Percentiles rank a stretch among this genome's conserved stretches.
phyloP scores from a whole-genome alignment of 2,113 vertebrate species.

The Tetraodon nigroviridis region DNA sequence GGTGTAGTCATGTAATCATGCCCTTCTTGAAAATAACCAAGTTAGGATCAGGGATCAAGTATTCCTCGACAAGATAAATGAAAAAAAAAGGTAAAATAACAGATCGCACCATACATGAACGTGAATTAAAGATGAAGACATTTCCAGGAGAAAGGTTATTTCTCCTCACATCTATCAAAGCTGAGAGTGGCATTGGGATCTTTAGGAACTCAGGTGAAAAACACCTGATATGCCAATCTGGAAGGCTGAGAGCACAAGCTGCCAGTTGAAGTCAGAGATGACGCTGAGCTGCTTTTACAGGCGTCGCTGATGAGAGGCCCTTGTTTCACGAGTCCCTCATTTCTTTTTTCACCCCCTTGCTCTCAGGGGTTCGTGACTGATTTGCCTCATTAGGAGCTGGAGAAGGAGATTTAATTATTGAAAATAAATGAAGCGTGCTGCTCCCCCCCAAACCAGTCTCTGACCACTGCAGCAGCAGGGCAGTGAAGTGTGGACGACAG shows the following conservation, averaged over 20 bases:
- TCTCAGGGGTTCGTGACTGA: slow-evolving; percentile 53
- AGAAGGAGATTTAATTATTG: slow-evolving; percentile 72
- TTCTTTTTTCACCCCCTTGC: slow-evolving; percentile 3
- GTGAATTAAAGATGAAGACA: neutral
- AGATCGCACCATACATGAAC: no score
- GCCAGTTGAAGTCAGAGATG: no score
- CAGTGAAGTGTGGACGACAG: slow-evolving; percentile 56
- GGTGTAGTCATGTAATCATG: slow-evolving; percentile 47
- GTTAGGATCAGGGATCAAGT: slow-evolving; percentile 10
- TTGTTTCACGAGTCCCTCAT: slow-evolving; percentile 38
- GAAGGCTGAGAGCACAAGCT: neutral
- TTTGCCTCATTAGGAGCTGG: slow-evolving; percentile 69
- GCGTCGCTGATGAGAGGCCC: slow-evolving; percentile 52
- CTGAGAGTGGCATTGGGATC: slow-evolving; percentile 9
- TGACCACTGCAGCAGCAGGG: slow-evolving; percentile 36
- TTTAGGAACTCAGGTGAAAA: slow-evolving; percentile 26
- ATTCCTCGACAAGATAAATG: neutral
- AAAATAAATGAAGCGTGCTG: slow-evolving; percentile 68
- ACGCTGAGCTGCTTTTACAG: slow-evolving; percentile 31
- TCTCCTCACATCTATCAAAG: no score
- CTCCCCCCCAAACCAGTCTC: slow-evolving; percentile 4
- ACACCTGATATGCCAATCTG: slow-evolving; percentile 13
- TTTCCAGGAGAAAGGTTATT: no score
- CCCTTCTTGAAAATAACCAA: slow-evolving; percentile 25
- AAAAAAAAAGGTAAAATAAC: neutral